A percentile compares a stretch with the other conserved stretches of the same genome.
These are phyloP conservation scores for Cheilosia grossa DNA, from an alignment of 2,888 invertebrate genomes.

Conservation along the genomic window DNA sequence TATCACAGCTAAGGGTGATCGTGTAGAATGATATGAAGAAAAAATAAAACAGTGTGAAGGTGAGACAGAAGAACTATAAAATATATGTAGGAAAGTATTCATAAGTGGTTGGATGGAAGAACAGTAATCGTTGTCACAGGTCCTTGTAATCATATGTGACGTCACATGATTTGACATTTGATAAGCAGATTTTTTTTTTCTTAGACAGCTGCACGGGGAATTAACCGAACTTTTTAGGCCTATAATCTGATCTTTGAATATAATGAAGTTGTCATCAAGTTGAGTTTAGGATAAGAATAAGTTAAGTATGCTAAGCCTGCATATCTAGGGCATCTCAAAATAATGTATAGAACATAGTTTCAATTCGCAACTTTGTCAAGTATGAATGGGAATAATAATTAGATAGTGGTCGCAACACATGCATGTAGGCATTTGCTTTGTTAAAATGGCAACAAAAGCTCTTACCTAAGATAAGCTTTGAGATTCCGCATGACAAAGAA, in stretches of 20 bases:
- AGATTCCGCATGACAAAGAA: too few relatives aligned
- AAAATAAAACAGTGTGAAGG: conserved; percentile 18
- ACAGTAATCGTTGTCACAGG: not conserved
- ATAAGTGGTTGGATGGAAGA: not conserved
- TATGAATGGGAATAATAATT: too few relatives aligned
- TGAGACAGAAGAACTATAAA: not conserved
- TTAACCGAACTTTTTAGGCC: not conserved
- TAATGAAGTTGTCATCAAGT: not conserved
- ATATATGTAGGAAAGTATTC: not conserved
- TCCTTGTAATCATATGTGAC: conserved; percentile 30
- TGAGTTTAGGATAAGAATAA: too few relatives aligned
- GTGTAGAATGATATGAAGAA: conserved; percentile 12
- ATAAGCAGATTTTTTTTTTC: conserved; percentile 10
- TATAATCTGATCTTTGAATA: not conserved
- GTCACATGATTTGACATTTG: conserved; percentile 23
- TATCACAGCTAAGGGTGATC: conserved; percentile 41
- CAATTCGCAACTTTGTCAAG: too few relatives aligned
- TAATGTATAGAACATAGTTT: too few relatives aligned
- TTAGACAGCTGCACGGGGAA: conserved; percentile 5
- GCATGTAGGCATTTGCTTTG: too few relatives aligned
- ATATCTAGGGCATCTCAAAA: too few relatives aligned
- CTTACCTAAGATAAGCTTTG: too few relatives aligned
- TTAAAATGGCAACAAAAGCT: too few relatives aligned
- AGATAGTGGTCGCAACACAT: too few relatives aligned
- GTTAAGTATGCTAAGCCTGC: too few relatives aligned